Conservation (phyloP, 1,140 invertebrate genomes). For the Drosophila neocordata region DNA sequence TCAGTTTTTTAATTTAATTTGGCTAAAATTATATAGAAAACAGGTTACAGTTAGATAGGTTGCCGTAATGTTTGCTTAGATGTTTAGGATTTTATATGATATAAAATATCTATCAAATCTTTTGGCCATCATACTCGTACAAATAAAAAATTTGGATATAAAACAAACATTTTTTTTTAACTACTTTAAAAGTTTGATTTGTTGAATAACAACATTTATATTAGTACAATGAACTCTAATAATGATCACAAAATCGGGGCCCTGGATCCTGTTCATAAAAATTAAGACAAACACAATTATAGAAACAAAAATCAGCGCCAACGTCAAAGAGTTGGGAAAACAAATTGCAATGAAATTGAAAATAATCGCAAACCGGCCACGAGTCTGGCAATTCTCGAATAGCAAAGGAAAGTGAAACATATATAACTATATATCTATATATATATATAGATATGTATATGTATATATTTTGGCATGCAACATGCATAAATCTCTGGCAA, state of each 20-base stretch:
- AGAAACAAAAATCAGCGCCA: slow-evolving; percentile 44
- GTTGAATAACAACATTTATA: background rate
- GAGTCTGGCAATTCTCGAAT: slow-evolving; percentile 51
- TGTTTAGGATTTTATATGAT: too few species aligned
- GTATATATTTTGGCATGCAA: slow-evolving; percentile 47
- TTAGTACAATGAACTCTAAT: slow-evolving; percentile 18
- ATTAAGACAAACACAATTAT: slow-evolving; percentile 50
- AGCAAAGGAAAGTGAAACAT: slow-evolving; percentile 7
- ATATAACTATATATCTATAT: background rate
- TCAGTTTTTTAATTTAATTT: too few species aligned
- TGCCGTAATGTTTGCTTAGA: too few species aligned
- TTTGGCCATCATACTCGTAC: too few species aligned
- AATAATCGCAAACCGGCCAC: slow-evolving; percentile 64
- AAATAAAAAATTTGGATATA: background rate
- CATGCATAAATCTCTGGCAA: slow-evolving; percentile 71
- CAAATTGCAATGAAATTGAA: slow-evolving; percentile 62
- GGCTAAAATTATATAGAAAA: too few species aligned
- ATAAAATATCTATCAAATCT: too few species aligned
- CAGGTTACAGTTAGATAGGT: too few species aligned
- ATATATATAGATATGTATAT: background rate
- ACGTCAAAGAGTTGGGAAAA: slow-evolving; percentile 32
- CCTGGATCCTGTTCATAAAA: slow-evolving; percentile 25
- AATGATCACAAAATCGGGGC: slow-evolving; percentile 13
- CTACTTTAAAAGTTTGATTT: background rate
- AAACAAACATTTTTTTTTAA: background rate